These are phyloP conservation scores for Eubasilissa regina DNA, from an alignment of 1,140 invertebrate species.

Conservation along the genomic window DNA sequence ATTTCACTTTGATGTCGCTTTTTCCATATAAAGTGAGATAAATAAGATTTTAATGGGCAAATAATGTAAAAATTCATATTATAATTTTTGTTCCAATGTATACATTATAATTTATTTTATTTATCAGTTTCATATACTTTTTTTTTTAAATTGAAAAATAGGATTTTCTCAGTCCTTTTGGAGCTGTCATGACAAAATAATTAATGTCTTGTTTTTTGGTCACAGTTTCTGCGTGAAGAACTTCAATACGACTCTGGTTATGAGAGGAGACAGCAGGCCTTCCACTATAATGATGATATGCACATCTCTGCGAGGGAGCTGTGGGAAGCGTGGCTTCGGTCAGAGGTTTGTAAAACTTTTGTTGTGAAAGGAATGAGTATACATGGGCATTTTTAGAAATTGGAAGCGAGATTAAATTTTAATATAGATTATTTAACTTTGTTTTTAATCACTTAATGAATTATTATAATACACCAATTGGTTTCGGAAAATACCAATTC, in stretches of 20 bases:
- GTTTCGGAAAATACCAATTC: too few species aligned
- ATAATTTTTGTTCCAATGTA: background rate
- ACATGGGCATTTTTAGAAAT: too few species aligned
- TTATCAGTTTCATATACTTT: background rate
- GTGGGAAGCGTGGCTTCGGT: conserved; percentile 94
- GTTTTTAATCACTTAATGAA: too few species aligned
- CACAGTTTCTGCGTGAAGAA: conserved; percentile 94
- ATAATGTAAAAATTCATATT: too few species aligned
- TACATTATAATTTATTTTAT: background rate
- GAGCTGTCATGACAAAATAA: background rate
- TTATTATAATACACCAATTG: too few species aligned
- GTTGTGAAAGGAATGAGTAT: too few species aligned
- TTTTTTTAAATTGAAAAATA: too few species aligned
- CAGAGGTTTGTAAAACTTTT: conserved; percentile 75
- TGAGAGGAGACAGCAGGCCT: conserved; percentile 90
- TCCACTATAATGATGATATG: conserved; percentile 96
- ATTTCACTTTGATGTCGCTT: background rate
- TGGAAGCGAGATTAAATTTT: too few species aligned
- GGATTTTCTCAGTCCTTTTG: too few species aligned
- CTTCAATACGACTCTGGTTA: conserved; percentile 94
- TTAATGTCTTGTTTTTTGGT: background rate
- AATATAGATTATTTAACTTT: too few species aligned
- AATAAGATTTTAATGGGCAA: background rate
- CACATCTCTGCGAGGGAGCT: conserved; percentile 95
- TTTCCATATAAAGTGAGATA: background rate